These are phyloP conservation scores for Heteropelma amictum DNA, from an alignment of 2,888 invertebrate genomes.

Conservation along the genomic window DNA sequence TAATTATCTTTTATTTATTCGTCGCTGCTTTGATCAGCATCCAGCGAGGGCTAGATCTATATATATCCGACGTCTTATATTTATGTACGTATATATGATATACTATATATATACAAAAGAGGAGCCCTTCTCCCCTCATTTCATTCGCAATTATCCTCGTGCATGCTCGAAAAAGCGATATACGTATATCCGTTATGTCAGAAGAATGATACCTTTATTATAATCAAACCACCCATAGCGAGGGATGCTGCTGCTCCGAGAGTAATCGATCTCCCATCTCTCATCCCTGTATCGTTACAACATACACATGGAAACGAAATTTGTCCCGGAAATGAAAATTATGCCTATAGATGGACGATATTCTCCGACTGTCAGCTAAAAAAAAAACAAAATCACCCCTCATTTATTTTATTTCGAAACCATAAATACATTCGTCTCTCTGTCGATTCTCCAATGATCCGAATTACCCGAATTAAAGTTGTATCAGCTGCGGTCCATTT, in stretches of 20 bases:
- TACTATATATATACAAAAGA: slow-evolving; percentile 48
- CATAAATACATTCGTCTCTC: not conserved
- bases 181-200: slow-evolving; percentile 51
- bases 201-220: slow-evolving; percentile 76
- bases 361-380: slow-evolving; percentile 14
- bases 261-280: slow-evolving; percentile 33
- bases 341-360: not conserved
- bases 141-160: slow-evolving; percentile 74
- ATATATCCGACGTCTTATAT: not conserved
- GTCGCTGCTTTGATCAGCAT: slow-evolving; percentile 69
- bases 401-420: not conserved
- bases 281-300: not conserved
- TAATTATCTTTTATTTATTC: slow-evolving; percentile 74
- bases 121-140: slow-evolving; percentile 54
- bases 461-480: too few relatives aligned
- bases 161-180: slow-evolving; percentile 62
- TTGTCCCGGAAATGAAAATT: slow-evolving; percentile 60
- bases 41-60: slow-evolving; percentile 31
- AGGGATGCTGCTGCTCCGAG: slow-evolving; percentile 45
- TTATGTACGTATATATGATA: too few relatives aligned
- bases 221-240: slow-evolving; percentile 76
- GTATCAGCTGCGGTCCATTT: too few relatives aligned
- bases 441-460: slow-evolving; percentile 12
- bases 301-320: slow-evolving; percentile 10
- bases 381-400: not conserved